phyloP scores from a whole-genome alignment of 2,797 vertebrate species.

The Sebastolobus altivelis region DNA sequence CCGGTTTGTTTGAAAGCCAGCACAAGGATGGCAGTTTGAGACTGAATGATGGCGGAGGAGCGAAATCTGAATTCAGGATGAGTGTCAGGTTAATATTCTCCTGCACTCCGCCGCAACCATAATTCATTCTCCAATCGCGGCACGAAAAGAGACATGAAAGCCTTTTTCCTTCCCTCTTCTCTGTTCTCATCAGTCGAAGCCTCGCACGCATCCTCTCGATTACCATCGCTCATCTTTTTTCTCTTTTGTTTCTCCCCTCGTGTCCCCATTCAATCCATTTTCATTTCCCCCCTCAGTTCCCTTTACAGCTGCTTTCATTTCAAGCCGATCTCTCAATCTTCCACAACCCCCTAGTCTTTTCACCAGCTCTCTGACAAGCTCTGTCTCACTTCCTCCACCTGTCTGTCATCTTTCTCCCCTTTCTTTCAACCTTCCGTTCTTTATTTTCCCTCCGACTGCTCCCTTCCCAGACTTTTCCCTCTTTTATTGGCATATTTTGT shows the following conservation, averaged over 20 bases:
- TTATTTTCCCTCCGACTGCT: slow-evolving; percentile 36
- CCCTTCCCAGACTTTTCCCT: slow-evolving; percentile 10
- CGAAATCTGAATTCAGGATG: slow-evolving; percentile 67
- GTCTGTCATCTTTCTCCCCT: slow-evolving; percentile 64
- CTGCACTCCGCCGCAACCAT: slow-evolving; percentile 46
- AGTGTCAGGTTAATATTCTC: slow-evolving; percentile 73
- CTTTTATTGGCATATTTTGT: slow-evolving; percentile 42
- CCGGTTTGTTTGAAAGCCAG: slow-evolving; percentile 51
- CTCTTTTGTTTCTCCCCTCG: slow-evolving; percentile 73
- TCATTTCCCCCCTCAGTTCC: slow-evolving; percentile 76
- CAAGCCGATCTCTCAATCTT: slow-evolving; percentile 76
- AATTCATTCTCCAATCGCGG: slow-evolving; percentile 69
- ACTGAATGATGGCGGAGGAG: slow-evolving; percentile 37
- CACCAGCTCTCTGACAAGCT: slow-evolving; percentile 57
- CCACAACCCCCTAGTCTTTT: slow-evolving; percentile 56
- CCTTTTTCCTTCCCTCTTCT: slow-evolving; percentile 62
- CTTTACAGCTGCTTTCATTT: slow-evolving; percentile 78
- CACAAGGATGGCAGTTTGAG: slow-evolving; percentile 24
- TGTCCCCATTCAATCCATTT: slow-evolving; percentile 80
- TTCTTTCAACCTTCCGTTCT: slow-evolving; percentile 52
- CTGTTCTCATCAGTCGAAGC: slow-evolving; percentile 66
- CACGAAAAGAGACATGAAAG: slow-evolving; percentile 70
- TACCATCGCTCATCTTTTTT: slow-evolving; percentile 77
- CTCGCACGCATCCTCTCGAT: slow-evolving; percentile 72
- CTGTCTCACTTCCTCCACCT: slow-evolving; percentile 72